Base-by-base conservation (phyloP, 2,113 vertebrate genomes). In the Leiothrix lutea region DNA sequence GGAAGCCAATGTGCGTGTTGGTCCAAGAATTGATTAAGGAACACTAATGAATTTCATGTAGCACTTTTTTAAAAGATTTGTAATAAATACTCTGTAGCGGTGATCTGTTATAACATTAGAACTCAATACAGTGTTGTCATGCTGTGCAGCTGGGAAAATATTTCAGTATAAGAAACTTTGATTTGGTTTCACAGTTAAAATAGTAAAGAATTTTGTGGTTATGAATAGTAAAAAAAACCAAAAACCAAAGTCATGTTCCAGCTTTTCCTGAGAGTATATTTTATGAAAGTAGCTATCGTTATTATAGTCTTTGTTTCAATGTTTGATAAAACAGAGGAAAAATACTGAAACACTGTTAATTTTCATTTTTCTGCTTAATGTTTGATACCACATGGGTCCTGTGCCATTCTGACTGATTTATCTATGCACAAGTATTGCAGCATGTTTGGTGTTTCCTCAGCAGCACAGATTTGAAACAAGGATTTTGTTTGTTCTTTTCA, bases 21-120 rank as follows among this genome's bases (percentile, higher is more conserved):
- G 95, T 97, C 91, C 91, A 92, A 95, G 94, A 98, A 98, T 95
- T 98, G 98, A 98, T 97, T 98, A 94, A 96, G 85, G 75, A 91
- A 58, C 84, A 36, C 86, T 97, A 97, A 97, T 97, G 95, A 98
- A 95, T 96, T 97, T 98, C 97, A 94, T 97, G 36, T 78, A 98
- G 88, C 84, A 87, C 96, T 97, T 97, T 97, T 97, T 44, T 86
- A 92, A 96, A 96, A 97, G 95, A 97, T 97, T 95, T 95, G 84
- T 93, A 97, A 96, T 81, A 97, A 97, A 95, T 97, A 92, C 87
- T 94, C 82, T 86, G 3, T 88, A 78, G 72, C 21, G 15, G 77
- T 74, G 79, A 87, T 91, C 65, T 94, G 74, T 90, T 95, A 36
- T 31, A 48, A 40, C 61, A 22, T 69, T 77, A 82, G 80, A 81